phyloP scores from a whole-genome alignment of 2,113 vertebrate genomes.

The Natator depressus region DNA sequence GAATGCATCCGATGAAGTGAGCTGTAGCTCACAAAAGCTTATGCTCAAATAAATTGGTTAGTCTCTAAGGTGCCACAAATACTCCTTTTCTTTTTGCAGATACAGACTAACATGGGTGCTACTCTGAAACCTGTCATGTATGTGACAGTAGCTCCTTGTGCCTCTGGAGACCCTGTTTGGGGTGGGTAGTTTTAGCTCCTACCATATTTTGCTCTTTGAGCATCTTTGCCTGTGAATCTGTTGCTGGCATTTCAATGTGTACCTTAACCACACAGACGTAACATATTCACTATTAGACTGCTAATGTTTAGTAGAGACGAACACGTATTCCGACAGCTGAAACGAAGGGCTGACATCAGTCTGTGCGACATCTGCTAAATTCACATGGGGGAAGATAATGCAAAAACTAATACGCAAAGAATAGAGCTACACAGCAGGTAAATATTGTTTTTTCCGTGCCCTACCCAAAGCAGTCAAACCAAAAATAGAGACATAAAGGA shows the following conservation, averaged over 20 bases:
- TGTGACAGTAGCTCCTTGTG: background rate
- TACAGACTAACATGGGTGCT: too few species aligned
- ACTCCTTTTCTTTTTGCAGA: too few species aligned
- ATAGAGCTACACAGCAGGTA: constrained; percentile 66
- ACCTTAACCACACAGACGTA: constrained; percentile 18
- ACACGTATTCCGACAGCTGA: background rate
- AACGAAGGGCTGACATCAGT: constrained; percentile 11
- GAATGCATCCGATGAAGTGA: too few species aligned
- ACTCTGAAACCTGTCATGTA: background rate
- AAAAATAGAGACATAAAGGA: constrained; percentile 68
- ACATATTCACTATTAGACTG: background rate
- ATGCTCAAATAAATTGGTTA: too few species aligned
- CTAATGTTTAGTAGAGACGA: background rate
- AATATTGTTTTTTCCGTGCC: constrained; percentile 78
- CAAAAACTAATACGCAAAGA: constrained; percentile 59
- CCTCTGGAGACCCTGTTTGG: background rate
- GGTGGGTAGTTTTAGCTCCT: background rate
- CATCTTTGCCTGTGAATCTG: background rate
- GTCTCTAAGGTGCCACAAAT: too few species aligned
- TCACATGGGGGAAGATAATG: constrained; percentile 48
- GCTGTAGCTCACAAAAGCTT: too few species aligned
- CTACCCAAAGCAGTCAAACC: constrained; percentile 69
- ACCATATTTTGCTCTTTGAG: background rate
- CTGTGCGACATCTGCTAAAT: constrained; percentile 41
- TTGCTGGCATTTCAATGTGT: background rate